Conservation (phyloP, 1,140 invertebrate species). For the Mylabris phalerata region DNA sequence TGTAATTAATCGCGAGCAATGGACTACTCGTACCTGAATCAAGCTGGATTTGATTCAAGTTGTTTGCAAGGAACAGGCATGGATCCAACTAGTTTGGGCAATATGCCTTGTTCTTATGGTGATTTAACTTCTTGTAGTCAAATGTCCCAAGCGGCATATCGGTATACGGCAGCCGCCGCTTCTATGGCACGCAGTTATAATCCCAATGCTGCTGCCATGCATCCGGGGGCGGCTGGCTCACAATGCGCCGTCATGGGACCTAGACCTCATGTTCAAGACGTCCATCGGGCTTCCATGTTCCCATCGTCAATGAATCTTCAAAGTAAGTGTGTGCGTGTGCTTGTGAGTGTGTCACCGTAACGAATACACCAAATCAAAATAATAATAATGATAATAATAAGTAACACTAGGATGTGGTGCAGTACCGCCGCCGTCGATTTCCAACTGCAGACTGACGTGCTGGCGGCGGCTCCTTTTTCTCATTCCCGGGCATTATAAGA, state of each 20-base stretch:
- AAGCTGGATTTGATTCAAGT: conserved; percentile 60
- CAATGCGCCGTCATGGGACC: conserved; percentile 55
- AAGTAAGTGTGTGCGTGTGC: conserved; percentile 43
- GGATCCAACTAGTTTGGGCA: conserved; percentile 51
- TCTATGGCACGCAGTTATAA: conserved; percentile 46
- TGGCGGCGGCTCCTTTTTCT: conserved; percentile 37
- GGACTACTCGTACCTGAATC: conserved; percentile 69
- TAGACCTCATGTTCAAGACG: conserved; percentile 49
- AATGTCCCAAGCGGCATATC: conserved; percentile 72
- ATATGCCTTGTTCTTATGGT: conserved; percentile 72
- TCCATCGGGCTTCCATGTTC: conserved; percentile 55
- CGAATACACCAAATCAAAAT: not conserved
- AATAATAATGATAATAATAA: not conserved
- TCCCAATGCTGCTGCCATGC: conserved; percentile 43
- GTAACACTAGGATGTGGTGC: conserved; percentile 3
- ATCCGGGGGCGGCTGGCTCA: conserved; percentile 45
- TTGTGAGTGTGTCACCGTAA: not conserved
- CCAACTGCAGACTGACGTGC: conserved; percentile 25
- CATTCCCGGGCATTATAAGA: conserved; percentile 42
- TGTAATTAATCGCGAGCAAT: conserved; percentile 28
- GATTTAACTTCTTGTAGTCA: conserved; percentile 80
- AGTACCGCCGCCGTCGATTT: conserved; percentile 13
- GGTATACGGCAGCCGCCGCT: conserved; percentile 57
- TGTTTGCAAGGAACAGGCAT: conserved; percentile 57
- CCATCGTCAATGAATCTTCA: conserved; percentile 58